phyloP scores from a whole-genome alignment of 2,888 invertebrate genomes.

The Nomada flava region DNA sequence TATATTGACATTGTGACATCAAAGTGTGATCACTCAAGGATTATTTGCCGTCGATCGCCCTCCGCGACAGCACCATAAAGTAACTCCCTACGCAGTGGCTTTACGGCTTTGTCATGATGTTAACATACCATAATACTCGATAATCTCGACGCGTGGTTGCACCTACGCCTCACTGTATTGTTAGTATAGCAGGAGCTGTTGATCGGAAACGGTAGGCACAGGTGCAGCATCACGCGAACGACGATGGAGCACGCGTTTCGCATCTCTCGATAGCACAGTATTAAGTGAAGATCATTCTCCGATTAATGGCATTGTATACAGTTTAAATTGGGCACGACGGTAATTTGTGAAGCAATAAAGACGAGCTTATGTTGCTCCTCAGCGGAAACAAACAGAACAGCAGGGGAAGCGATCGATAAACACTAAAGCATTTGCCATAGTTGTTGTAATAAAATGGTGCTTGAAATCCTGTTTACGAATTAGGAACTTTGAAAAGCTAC shows the following conservation, averaged over 20 bases:
- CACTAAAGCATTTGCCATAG: too few relatives aligned
- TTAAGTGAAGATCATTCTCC: slow-evolving; percentile 11
- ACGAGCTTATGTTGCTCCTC: slow-evolving; percentile 9
- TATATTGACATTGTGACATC: slow-evolving; percentile 51
- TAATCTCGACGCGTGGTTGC: slow-evolving; percentile 64
- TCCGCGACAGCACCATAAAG: slow-evolving; percentile 60
- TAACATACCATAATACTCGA: slow-evolving; percentile 63
- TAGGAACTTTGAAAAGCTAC: too few relatives aligned
- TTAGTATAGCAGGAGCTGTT: neutral
- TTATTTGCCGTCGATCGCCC: slow-evolving; percentile 59
- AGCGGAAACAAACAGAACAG: slow-evolving; percentile 9
- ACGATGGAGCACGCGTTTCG: neutral
- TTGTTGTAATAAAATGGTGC: too few relatives aligned
- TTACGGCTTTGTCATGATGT: slow-evolving; percentile 61
- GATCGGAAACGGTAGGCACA: slow-evolving; percentile 40
- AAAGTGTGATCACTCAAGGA: slow-evolving; percentile 57
- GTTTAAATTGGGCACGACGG: slow-evolving; percentile 15
- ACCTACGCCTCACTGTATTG: slow-evolving; percentile 47
- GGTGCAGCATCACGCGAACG: slow-evolving; percentile 34
- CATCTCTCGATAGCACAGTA: slow-evolving; percentile 34
- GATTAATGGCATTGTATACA: slow-evolving; percentile 10
- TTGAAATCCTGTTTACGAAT: too few relatives aligned
- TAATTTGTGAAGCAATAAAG: slow-evolving; percentile 48
- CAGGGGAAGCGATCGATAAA: too few relatives aligned
- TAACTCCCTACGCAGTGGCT: slow-evolving; percentile 43